Evolutionary conservation across 2,797 vertebrate genomes (phyloP).

Genomic region (Ispidina lecontei): DNA sequence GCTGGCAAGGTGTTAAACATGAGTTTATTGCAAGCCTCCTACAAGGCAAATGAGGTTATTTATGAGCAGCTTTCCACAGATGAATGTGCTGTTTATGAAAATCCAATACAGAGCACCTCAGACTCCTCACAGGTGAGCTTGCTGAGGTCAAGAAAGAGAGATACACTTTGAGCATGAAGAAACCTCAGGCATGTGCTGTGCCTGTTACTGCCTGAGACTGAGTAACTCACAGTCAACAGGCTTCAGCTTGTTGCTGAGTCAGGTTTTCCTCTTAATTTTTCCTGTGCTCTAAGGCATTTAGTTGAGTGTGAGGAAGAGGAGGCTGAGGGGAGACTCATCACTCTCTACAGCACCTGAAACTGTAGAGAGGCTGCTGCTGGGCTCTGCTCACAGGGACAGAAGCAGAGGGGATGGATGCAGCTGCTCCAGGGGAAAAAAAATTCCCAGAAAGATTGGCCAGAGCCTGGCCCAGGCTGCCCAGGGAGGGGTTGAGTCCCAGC

Average conservation of each 20-base stretch:
- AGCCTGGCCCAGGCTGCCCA: too few species aligned
- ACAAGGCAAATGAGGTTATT: conserved; percentile 22
- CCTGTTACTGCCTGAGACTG: background rate
- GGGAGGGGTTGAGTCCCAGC: too few species aligned
- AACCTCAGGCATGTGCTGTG: background rate
- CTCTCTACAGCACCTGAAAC: too few species aligned
- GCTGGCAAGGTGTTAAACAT: conserved; percentile 27
- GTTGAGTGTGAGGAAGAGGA: too few species aligned
- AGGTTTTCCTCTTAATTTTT: background rate
- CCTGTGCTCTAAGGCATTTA: background rate
- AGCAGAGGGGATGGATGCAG: too few species aligned
- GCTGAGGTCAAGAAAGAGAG: background rate
- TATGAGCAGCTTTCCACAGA: background rate
- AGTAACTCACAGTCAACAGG: background rate
- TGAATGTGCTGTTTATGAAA: conserved; percentile 7
- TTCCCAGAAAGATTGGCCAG: too few species aligned
- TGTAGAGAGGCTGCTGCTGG: too few species aligned
- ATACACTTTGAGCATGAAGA: background rate
- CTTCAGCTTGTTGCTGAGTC: background rate
- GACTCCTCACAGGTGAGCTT: background rate
- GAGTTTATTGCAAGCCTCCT: background rate
- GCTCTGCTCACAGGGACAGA: too few species aligned
- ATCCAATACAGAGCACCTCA: fast-evolving
- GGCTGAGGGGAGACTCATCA: too few species aligned
- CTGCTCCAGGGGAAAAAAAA: too few species aligned